Evolutionary conservation across 2,888 invertebrate genomes (phyloP).

Genomic region (Thymelicus sylvestris): DNA sequence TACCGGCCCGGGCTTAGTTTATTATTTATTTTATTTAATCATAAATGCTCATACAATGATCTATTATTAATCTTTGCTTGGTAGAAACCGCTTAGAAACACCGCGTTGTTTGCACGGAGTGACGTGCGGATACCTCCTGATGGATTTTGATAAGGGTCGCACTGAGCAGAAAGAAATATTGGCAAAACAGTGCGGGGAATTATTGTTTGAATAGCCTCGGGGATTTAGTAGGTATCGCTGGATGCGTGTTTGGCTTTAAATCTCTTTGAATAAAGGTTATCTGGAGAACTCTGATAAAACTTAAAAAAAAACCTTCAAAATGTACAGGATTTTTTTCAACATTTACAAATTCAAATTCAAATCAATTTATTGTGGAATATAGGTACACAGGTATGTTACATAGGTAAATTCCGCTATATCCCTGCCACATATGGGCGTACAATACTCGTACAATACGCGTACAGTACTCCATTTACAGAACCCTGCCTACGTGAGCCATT

Average conservation of each 20-base stretch:
- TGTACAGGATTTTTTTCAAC: no score
- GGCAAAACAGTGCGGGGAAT: slow-evolving; percentile 32
- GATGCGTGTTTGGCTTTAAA: neutral
- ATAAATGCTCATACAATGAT: neutral
- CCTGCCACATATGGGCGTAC: no score
- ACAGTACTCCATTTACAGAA: no score
- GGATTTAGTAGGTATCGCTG: neutral
- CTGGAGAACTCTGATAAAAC: no score
- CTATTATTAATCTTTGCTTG: neutral
- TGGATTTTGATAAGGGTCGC: slow-evolving; percentile 45
- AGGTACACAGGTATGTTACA: no score
- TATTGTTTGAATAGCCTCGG: slow-evolving; percentile 31
- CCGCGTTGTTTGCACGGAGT: slow-evolving; percentile 42
- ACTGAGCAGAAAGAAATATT: slow-evolving; percentile 35
- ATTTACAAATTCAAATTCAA: no score
- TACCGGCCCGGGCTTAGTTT: no score
- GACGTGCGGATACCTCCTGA: slow-evolving; percentile 40
- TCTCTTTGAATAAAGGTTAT: no score
- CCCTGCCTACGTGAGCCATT: neutral
- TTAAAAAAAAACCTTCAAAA: no score
- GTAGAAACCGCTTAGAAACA: neutral
- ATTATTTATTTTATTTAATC: neutral
- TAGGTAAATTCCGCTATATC: no score
- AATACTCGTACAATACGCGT: no score
- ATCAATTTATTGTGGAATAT: no score